Evolutionary conservation across 2,113 vertebrate genomes (phyloP).

Genomic region (Malaclemys terrapin): DNA sequence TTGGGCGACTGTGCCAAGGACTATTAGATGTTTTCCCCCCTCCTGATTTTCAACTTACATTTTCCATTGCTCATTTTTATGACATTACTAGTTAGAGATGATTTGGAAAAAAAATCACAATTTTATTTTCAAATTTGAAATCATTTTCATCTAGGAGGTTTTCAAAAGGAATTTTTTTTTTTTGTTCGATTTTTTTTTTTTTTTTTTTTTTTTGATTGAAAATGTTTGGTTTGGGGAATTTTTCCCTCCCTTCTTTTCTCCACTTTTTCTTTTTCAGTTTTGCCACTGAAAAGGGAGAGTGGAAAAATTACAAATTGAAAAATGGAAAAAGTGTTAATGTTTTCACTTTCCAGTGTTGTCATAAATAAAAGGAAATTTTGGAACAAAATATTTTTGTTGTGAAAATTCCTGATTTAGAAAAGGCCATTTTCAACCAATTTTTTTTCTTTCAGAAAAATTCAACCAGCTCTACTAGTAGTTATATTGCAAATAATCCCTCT

Average conservation of each 20-base stretch:
- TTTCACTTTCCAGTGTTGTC: neutral
- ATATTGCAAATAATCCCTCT: neutral
- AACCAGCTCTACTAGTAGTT: neutral
- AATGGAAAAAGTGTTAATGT: neutral
- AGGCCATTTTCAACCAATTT: neutral
- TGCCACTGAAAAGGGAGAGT: neutral
- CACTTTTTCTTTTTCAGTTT: neutral
- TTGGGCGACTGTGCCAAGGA: neutral
- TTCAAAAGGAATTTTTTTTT: accelerated
- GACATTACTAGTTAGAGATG: accelerated
- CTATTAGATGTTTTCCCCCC: neutral
- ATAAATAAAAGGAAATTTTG: neutral
- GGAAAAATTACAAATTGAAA: neutral
- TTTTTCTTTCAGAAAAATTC: neutral
- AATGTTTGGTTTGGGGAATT: neutral
- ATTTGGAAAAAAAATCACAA: neutral
- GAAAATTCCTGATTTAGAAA: neutral
- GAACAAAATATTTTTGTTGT: neutral
- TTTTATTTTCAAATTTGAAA: neutral
- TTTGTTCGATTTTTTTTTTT: accelerated
- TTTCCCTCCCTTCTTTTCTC: neutral
- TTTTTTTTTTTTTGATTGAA: neutral
- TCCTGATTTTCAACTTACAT: neutral
- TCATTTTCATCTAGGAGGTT: neutral
- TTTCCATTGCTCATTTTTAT: accelerated